phyloP scores from a whole-genome alignment of 2,113 vertebrate species.

The Taurulus bubalis region DNA sequence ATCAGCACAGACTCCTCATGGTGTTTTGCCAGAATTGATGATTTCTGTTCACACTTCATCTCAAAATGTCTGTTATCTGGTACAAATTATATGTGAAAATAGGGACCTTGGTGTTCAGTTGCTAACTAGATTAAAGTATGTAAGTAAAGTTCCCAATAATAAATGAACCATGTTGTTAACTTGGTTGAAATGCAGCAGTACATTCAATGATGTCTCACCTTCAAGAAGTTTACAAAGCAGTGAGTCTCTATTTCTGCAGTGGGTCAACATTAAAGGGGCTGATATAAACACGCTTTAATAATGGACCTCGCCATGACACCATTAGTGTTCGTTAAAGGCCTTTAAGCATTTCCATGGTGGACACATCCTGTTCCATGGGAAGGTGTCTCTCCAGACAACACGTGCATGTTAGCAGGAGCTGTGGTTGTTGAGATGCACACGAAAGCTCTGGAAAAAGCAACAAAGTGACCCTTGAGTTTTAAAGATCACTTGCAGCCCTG shows the following conservation, averaged over 20 bases:
- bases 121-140: not conserved
- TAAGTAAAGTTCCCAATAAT: not conserved
- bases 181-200: not conserved
- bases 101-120: not conserved
- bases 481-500: no score
- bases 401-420: not conserved
- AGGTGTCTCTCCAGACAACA: not conserved
- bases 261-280: not conserved
- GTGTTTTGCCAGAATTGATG: no score
- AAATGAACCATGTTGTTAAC: not conserved
- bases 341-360: not conserved
- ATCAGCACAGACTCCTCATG: no score
- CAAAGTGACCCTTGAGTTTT: not conserved
- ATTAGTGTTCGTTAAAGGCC: not conserved
- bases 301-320: not conserved
- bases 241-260: not conserved
- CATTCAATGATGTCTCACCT: not conserved
- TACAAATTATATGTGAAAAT: not conserved
- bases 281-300: not conserved
- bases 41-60: not conserved
- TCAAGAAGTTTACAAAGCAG: not conserved
- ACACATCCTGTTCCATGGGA: not conserved
- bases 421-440: not conserved
- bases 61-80: not conserved
- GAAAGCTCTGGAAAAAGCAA: slow-evolving; percentile 6